Percentiles rank a stretch among this genome's conserved stretches.
Evolutionary conservation across 2,888 invertebrate genomes (phyloP).

Genomic region (Pheosia gnoma): DNA sequence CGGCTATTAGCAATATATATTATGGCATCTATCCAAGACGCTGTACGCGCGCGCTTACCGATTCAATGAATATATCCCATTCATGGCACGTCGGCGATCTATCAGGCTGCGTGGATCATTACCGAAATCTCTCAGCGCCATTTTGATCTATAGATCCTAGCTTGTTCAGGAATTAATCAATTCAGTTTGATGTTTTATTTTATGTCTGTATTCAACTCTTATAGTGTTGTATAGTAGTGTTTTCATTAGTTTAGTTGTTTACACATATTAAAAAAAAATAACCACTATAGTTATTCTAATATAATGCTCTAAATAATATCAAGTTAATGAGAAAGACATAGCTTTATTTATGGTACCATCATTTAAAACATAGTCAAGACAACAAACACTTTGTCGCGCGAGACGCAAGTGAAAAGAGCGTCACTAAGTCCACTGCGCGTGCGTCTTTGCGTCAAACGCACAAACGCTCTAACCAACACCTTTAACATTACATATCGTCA

Average conservation of each 20-base stretch:
- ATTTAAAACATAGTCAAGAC: no score
- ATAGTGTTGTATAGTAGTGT: constrained; percentile 22
- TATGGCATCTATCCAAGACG: constrained; percentile 43
- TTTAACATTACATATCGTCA: no score
- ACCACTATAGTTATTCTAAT: no score
- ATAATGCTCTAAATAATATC: no score
- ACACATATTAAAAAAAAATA: no score
- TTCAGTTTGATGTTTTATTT: constrained; percentile 27
- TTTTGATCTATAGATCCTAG: constrained; percentile 29
- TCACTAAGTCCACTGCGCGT: no score
- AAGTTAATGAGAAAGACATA: no score
- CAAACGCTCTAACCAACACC: no score
- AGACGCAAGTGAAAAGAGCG: no score
- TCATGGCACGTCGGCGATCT: constrained; percentile 46
- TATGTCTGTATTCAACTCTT: constrained; percentile 23
- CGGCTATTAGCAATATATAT: neutral
- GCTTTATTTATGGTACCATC: no score
- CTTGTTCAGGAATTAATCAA: constrained; percentile 27
- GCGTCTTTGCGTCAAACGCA: no score
- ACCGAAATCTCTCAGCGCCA: constrained; percentile 16
- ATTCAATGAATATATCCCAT: constrained; percentile 39
- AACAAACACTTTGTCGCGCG: no score
- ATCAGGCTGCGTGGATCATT: constrained; percentile 39
- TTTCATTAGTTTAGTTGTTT: neutral
- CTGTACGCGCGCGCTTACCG: constrained; percentile 21